Percentiles rank a stretch among this genome's conserved stretches.
Evolutionary conservation across 2,888 invertebrate genomes (phyloP).

Genomic region (Acleris laterana): DNA sequence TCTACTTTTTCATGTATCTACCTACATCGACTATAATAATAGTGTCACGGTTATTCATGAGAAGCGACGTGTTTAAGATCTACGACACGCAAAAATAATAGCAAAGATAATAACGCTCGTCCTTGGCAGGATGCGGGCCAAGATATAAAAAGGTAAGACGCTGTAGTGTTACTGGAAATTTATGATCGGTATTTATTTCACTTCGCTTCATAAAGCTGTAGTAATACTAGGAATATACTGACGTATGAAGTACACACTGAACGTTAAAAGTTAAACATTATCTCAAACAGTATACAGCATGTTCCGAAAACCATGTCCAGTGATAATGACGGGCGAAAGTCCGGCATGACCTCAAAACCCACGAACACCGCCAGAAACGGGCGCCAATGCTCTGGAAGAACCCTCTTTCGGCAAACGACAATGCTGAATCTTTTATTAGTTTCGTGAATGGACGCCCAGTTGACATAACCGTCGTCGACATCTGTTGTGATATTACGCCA

Average conservation of each 20-base stretch:
- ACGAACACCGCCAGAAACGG: constrained; percentile 32
- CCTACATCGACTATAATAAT: background rate
- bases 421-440: constrained; percentile 84
- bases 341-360: constrained; percentile 59
- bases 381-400: constrained; percentile 54
- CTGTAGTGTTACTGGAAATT: constrained; percentile 14
- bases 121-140: constrained; percentile 8
- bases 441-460: constrained; percentile 80
- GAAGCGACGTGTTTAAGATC: constrained; percentile 4
- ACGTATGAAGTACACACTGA: too few relatives aligned
- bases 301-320: constrained; percentile 63
- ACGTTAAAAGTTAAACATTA: too few relatives aligned
- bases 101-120: constrained; percentile 10
- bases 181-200: constrained; percentile 11
- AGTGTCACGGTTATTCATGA: background rate
- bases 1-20: too few relatives aligned
- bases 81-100: constrained; percentile 9
- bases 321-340: constrained; percentile 66
- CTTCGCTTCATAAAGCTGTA: constrained; percentile 6
- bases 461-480: constrained; percentile 81
- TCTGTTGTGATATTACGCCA: constrained; percentile 82
- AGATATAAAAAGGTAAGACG: constrained; percentile 18
- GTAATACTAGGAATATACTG: constrained; percentile 3
- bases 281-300: constrained; percentile 22
- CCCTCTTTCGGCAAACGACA: constrained; percentile 76